Evolutionary conservation across 2,888 invertebrate genomes (phyloP).

Genomic region (Macaria liturata): DNA sequence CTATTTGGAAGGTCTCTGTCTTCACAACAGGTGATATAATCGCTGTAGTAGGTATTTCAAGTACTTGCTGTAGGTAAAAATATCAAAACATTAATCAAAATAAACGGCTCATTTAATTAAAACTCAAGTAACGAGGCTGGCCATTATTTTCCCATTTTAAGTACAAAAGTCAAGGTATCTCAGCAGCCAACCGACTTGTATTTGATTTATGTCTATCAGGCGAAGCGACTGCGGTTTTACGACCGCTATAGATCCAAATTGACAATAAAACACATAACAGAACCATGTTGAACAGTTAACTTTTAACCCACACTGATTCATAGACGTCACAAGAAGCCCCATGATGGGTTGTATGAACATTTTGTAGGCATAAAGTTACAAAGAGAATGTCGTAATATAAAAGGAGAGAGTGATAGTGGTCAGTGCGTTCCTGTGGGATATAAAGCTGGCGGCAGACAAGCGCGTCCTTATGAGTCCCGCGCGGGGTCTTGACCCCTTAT

Average conservation of each 20-base stretch:
- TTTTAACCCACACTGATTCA: constrained; percentile 15
- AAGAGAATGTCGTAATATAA: constrained; percentile 27
- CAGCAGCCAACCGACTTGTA: constrained; percentile 13
- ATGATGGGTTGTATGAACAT: not conserved
- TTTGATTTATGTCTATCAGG: constrained; percentile 10
- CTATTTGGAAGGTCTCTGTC: too few relatives aligned
- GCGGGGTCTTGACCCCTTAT: constrained; percentile 71
- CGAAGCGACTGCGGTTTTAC: constrained; percentile 6
- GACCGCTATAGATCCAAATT: constrained; percentile 14
- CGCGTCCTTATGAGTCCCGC: constrained; percentile 66
- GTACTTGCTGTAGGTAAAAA: not conserved
- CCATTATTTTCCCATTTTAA: constrained; percentile 15
- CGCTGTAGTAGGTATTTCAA: too few relatives aligned
- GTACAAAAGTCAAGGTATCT: constrained; percentile 19
- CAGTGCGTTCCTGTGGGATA: constrained; percentile 27
- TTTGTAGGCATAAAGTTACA: constrained; percentile 13
- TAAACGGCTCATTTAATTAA: constrained; percentile 17
- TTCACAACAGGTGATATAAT: too few relatives aligned
- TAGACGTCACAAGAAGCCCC: not conserved
- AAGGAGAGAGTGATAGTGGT: constrained; percentile 23
- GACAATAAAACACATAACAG: constrained; percentile 12
- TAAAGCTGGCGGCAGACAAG: constrained; percentile 48
- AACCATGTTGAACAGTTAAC: constrained; percentile 12
- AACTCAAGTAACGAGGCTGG: constrained; percentile 7
- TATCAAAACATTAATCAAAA: constrained; percentile 1